These are phyloP conservation scores for Rhadina sibilatrix DNA, from an alignment of 2,113 vertebrate species.

Conservation along the genomic window DNA sequence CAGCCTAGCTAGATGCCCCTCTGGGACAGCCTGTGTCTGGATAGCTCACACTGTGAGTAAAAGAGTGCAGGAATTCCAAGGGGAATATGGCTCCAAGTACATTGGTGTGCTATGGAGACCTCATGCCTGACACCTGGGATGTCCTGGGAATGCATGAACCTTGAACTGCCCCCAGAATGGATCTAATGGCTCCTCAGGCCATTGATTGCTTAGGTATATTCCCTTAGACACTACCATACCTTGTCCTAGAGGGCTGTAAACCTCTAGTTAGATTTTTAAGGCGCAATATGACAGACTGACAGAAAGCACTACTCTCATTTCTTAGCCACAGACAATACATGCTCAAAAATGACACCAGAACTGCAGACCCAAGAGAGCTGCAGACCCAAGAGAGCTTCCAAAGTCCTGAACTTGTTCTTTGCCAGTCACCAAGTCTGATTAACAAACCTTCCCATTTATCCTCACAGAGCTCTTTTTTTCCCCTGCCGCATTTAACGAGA, in stretches of 20 bases:
- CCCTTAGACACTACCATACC: neutral
- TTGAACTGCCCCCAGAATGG: fast-evolving
- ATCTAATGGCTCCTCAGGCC: neutral
- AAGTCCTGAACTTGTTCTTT: neutral
- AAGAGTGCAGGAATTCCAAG: neutral
- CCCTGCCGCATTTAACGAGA: neutral
- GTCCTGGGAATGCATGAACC: neutral
- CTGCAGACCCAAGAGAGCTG: neutral
- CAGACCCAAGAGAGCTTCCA: neutral
- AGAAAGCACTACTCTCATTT: neutral
- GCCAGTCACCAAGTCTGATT: neutral
- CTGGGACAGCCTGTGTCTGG: neutral
- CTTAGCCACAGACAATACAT: neutral
- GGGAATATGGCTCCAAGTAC: neutral
- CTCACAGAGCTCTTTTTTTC: neutral
- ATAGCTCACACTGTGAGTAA: neutral
- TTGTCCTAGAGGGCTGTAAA: neutral
- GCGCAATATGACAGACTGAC: neutral
- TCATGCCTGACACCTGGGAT: neutral
- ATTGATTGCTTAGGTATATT: neutral
- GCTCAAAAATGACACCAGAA: neutral
- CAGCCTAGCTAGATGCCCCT: neutral
- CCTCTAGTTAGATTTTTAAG: neutral
- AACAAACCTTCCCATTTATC: neutral
- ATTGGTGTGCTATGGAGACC: neutral